These are phyloP conservation scores for Premnoplex brunnescens DNA, from an alignment of 2,797 vertebrate genomes.

Conservation along the genomic window DNA sequence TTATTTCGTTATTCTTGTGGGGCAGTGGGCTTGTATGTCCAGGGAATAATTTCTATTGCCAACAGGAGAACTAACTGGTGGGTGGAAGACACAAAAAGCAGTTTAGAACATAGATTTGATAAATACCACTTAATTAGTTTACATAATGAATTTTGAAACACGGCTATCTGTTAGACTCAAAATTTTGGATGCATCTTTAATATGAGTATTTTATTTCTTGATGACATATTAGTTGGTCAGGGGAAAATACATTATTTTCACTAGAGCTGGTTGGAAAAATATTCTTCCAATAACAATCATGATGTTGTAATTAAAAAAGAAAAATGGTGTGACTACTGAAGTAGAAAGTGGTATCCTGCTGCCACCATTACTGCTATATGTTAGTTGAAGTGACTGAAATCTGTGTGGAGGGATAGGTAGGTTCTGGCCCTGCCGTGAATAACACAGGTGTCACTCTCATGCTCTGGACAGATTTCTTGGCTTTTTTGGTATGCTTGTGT, in stretches of 20 bases:
- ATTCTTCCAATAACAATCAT: background rate
- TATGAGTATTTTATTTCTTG: background rate
- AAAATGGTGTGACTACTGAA: background rate
- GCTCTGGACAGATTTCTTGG: background rate
- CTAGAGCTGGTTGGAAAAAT: background rate
- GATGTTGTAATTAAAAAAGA: background rate
- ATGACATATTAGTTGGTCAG: background rate
- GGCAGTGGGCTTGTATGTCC: background rate
- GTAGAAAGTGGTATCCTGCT: background rate
- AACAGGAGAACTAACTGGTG: background rate
- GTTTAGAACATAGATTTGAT: background rate
- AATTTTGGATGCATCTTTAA: background rate
- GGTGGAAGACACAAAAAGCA: background rate
- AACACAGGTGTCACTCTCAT: background rate
- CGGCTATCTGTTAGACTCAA: background rate
- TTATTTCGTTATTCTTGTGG: background rate
- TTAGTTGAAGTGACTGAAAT: background rate
- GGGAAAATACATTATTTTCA: background rate
- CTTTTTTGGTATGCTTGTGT: accelerated
- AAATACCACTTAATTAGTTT: background rate
- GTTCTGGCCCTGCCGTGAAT: background rate
- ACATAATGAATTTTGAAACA: background rate
- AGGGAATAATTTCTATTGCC: background rate
- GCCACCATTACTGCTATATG: background rate
- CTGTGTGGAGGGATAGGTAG: background rate